phyloP scores from a whole-genome alignment of 1,140 invertebrate species.

The Aphis gossypii region DNA sequence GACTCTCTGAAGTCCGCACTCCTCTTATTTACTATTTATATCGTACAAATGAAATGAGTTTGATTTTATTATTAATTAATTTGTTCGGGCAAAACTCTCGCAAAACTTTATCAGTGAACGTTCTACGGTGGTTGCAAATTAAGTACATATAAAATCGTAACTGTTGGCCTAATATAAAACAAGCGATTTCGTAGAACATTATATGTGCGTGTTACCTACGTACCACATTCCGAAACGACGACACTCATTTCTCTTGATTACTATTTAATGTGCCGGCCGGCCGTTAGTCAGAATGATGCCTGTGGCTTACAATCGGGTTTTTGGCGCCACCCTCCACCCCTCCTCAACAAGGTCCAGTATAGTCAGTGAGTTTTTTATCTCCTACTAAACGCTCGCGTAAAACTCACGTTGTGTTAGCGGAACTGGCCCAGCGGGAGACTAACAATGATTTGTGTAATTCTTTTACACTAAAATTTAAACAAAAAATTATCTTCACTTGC shows the following conservation, averaged over 20 bases:
- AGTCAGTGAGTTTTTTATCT: not conserved
- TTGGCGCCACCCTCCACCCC: not conserved
- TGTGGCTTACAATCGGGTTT: not conserved
- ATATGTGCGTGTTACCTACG: not conserved
- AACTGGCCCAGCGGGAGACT: not conserved
- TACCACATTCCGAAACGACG: not conserved
- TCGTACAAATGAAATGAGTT: not conserved
- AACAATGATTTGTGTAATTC: slow-evolving; percentile 26
- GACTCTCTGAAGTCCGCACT: not conserved
- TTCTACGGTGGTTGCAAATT: not conserved
- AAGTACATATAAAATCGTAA: not conserved
- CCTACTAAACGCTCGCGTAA: not conserved
- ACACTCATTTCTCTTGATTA: slow-evolving; percentile 50
- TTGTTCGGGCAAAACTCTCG: not conserved
- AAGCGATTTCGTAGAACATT: not conserved
- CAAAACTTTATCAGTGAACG: not conserved
- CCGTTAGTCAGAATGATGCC: not conserved
- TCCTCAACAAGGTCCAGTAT: not conserved
- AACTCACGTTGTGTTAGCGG: not conserved
- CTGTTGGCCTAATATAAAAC: not conserved
- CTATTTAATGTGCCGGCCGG: slow-evolving; percentile 19
- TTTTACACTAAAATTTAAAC: not conserved
- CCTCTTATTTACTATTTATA: not conserved
- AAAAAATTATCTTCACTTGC: not conserved
- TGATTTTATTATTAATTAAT: not conserved